Evolutionary conservation across 2,113 vertebrate species (phyloP).

Genomic region (Vireo altiloquus): DNA sequence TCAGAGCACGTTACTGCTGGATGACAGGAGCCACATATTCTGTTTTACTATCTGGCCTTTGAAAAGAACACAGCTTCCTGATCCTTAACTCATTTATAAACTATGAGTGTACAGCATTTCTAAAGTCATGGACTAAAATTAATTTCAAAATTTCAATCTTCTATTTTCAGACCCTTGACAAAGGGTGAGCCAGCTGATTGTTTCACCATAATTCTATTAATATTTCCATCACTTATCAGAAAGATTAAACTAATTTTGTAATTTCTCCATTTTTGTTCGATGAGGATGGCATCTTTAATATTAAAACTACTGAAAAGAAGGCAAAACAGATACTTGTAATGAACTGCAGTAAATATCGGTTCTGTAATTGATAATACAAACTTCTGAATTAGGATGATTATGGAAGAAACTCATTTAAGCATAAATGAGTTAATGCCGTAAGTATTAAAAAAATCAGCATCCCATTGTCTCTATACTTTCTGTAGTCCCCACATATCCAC

Average conservation of each 20-base stretch:
- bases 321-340: not conserved
- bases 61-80: not conserved
- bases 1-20: accelerated
- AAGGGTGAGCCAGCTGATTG: not conserved
- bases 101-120: not conserved
- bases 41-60: not conserved
- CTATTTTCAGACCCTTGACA: not conserved
- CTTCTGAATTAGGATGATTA: not conserved
- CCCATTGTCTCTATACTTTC: not conserved
- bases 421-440: not conserved
- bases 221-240: not conserved
- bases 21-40: not conserved
- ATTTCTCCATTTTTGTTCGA: not conserved
- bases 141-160: not conserved
- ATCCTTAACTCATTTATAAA: not conserved
- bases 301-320: not conserved
- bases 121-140: not conserved
- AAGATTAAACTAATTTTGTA: not conserved
- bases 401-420: not conserved
- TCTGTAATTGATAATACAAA: not conserved
- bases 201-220: not conserved
- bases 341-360: not conserved
- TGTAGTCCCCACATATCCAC: not conserved
- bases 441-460: not conserved
- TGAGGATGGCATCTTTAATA: not conserved